Percentiles rank a stretch among this genome's conserved stretches.
These are phyloP conservation scores for Semicossyphus pulcher DNA, from an alignment of 2,113 vertebrate species.

Conservation along the genomic window DNA sequence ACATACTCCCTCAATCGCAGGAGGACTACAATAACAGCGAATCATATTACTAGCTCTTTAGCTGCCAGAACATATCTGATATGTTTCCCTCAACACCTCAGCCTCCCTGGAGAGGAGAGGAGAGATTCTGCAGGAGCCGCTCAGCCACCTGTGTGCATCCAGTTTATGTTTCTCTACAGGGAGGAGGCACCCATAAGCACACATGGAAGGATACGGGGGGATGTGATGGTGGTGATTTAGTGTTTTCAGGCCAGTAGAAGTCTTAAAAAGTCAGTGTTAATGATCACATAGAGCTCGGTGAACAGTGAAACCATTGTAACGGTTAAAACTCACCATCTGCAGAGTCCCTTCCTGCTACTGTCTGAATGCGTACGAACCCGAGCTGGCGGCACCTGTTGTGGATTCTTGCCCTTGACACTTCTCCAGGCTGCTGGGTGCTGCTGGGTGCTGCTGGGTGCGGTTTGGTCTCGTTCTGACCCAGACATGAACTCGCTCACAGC, in stretches of 20 bases:
- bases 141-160: conserved; percentile 52
- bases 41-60: conserved; percentile 45
- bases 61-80: conserved; percentile 41
- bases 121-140: conserved; percentile 26
- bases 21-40: conserved; percentile 23
- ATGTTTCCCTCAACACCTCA: conserved; percentile 43
- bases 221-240: conserved; percentile 38
- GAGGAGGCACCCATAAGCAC: conserved; percentile 22
- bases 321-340: conserved; percentile 1
- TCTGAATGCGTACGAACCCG: conserved; percentile 35
- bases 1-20: too few relatives aligned
- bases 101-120: conserved; percentile 36
- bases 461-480: conserved; percentile 68
- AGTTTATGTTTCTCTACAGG: conserved; percentile 27
- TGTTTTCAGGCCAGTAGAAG: conserved; percentile 12
- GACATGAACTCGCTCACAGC: conserved; percentile 77
- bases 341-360: conserved; percentile 47
- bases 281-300: conserved; percentile 32
- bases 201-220: not conserved
- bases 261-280: conserved; percentile 46
- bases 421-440: conserved; percentile 10
- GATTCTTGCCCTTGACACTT: conserved; percentile 72
- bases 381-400: conserved; percentile 68
- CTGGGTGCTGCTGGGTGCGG: conserved; percentile 42
- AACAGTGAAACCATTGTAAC: conserved; percentile 44